Conservation (phyloP, 2,113 vertebrate species). For the Oreochromis aureus region DNA sequence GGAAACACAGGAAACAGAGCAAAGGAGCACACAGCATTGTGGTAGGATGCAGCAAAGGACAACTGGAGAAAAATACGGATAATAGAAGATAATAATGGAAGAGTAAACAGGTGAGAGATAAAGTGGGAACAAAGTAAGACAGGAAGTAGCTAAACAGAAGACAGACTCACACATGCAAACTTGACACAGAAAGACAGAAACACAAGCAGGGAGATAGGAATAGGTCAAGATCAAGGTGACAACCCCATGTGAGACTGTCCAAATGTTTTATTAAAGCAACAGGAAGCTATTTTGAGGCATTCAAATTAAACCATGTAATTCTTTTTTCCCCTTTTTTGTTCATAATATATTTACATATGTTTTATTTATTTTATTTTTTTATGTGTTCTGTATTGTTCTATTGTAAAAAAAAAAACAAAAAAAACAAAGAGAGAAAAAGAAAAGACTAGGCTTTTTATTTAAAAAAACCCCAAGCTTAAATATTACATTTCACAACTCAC, state of each 20-base stretch:
- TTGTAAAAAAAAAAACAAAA: accelerated
- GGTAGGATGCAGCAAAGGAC: too few relatives aligned
- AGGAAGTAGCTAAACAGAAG: too few relatives aligned
- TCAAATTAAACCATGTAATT: neutral
- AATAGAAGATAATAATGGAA: too few relatives aligned
- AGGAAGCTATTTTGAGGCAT: neutral
- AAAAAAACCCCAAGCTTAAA: neutral
- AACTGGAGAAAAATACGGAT: too few relatives aligned
- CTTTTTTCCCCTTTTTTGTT: accelerated
- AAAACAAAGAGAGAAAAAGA: accelerated
- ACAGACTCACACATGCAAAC: too few relatives aligned
- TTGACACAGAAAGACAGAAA: too few relatives aligned
- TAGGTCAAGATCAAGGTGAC: neutral
- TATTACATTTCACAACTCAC: neutral
- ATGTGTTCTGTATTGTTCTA: neutral
- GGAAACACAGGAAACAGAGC: neutral
- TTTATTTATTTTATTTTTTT: neutral
- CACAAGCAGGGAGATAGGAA: too few relatives aligned
- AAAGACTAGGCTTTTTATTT: neutral
- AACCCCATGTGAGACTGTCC: too few relatives aligned
- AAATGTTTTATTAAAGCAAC: neutral
- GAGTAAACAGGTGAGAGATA: too few relatives aligned
- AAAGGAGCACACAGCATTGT: neutral
- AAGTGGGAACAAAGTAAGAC: too few relatives aligned
- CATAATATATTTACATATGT: neutral